Base-by-base conservation (phyloP, 1,140 invertebrate species). In the Megalonaias nervosa region DNA sequence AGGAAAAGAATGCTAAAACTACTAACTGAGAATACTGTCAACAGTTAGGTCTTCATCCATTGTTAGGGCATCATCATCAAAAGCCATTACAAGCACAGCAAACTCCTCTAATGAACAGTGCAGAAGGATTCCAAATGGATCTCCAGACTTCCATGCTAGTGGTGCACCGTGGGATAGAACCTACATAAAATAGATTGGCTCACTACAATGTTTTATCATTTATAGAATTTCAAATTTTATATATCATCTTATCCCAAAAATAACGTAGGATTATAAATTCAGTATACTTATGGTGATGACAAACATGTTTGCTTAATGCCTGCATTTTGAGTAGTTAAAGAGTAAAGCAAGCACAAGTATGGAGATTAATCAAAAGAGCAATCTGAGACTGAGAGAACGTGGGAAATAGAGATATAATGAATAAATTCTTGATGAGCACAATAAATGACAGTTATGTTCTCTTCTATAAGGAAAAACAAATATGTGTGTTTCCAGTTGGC, bases 111-210 rank as follows among this genome's bases (percentile, higher is more conserved):
- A 60, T 11, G 80, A 81, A 75, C 87, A 88, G 58, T 83, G 80
- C 61, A 89, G 60, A 9, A 89, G 61, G n/a, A 90, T 85, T 31
- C 85, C 85, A 81, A 87, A 88, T 23, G 86, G 87, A 59, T 77
- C 75, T 17, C 86, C 88, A 31, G 83, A 75, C 56, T 81, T 85
- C 89, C 89, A 90, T 11, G 89, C 89, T 26, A 89, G 11, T 5
- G 87, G 84, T 23, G 65, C 77, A 23, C 84, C 84, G 72, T 82
- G 80, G 48, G 82, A 69, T n/a, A 85, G 66, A 14, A 89, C 77
- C 88, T 89, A 71, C 21, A 61, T 67, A 59, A 16, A 66, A 65
- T 62, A 23, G 19, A n/a, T 14, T 62, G 21, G 21, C 21, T 19
- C 21, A n/a, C 21, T 67, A n/a, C 21, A 23, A 31, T 17, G 26